Base-by-base conservation (phyloP, 2,888 invertebrate genomes). In the Liposcelis brunnea region DNA sequence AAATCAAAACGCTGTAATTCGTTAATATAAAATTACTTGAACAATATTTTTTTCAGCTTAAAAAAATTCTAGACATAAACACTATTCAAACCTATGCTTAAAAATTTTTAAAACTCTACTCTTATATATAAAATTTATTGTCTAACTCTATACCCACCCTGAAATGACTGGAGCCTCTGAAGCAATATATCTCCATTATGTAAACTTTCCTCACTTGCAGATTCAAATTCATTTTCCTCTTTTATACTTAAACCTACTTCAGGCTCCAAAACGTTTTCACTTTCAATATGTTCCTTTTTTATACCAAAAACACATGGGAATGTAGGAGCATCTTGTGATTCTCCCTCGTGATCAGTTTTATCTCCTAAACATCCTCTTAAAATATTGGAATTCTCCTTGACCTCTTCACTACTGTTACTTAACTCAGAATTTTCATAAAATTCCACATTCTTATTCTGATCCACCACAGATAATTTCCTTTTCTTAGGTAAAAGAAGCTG, bases 361-460 rank as follows among this genome's bases (percentile, higher is more conserved):
- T 12, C 40, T 18, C 12, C 12, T 21, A 40, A 14, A 8, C 26
- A 26, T 8, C 26, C 26, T 26, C 26, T 26, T 26, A 26, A 26
- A 26, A 26, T 26, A 26, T 26, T 26, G 5, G 26, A 26, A 26
- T 8, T 26, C 8, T 26, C 26, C 26, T 26, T 26, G 12, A 10
- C 19, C 19, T n/a, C 40, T 19, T 40, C 40, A 40, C 40, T 40
- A 19, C 19, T 19, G 19, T 40, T 21, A 16, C 19, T 19, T 12
- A 19, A 21, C 6, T 40, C 40, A 6, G 40, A 14, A 12, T 19
- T 21, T 3, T 19, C 16, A 26, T 26, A 26, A 26, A 26, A 26
- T 18, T 40, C 40, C n/a, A 40, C 40, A 21, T 40, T 40, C 19
- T 40, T 40, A 21, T 40, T 40, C 11, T 40, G 40, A 21, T 40